Conservation (phyloP, 2,113 vertebrate species). For the Onychostruthus taczanowskii region DNA sequence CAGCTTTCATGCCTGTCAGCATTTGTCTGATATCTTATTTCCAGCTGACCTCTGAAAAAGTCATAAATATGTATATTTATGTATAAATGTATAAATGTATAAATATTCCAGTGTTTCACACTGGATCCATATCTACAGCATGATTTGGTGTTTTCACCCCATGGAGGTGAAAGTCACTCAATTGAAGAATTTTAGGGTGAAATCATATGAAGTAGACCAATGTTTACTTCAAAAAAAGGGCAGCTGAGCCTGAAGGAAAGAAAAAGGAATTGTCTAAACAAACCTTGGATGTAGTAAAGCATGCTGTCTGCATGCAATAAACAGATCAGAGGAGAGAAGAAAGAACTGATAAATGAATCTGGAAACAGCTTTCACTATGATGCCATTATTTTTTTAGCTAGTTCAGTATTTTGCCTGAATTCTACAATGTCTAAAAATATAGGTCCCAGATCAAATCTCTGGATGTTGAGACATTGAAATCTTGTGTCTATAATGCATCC, state of each 20-base stretch:
- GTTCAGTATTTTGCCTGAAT: not conserved
- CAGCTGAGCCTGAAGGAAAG: not conserved
- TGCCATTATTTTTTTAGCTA: not conserved
- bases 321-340: not conserved
- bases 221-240: not conserved
- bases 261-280: not conserved
- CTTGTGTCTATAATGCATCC: not conserved
- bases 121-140: not conserved
- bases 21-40: not conserved
- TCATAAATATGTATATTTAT: not conserved
- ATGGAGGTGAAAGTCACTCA: accelerated
- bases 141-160: not conserved
- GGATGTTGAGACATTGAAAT: not conserved
- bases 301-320: not conserved
- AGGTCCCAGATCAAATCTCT: not conserved
- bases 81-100: no score
- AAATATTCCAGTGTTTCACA: not conserved
- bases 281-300: not conserved
- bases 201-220: not conserved
- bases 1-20: not conserved
- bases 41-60: not conserved
- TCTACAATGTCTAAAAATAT: not conserved
- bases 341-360: not conserved
- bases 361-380: not conserved
- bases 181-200: not conserved